Conservation (phyloP, 2,797 vertebrate genomes). For the Chanos chanos region DNA sequence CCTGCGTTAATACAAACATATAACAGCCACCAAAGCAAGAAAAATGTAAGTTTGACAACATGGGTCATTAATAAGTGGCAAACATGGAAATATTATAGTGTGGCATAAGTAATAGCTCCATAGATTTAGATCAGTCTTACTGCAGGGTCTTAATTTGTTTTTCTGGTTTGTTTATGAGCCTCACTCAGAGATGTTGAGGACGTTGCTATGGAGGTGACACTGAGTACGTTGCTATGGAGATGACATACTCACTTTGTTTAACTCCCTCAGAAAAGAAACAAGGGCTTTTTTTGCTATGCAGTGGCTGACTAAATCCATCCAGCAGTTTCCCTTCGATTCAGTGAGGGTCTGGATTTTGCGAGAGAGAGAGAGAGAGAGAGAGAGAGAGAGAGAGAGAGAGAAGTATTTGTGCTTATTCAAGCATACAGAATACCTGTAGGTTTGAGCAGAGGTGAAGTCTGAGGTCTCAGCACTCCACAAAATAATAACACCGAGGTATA, state of each 20-base stretch:
- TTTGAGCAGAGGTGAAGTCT: background rate
- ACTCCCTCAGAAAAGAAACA: slow-evolving; percentile 19
- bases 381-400: background rate
- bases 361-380: background rate
- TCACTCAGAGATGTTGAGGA: slow-evolving; percentile 1
- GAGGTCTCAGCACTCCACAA: too few relatives aligned
- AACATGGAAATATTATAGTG: slow-evolving; percentile 14
- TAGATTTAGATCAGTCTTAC: slow-evolving; percentile 28
- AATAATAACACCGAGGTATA: too few relatives aligned
- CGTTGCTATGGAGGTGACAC: slow-evolving; percentile 36
- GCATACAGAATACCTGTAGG: background rate
- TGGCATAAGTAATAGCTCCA: slow-evolving; percentile 10
- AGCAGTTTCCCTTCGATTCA: slow-evolving; percentile 15
- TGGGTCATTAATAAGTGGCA: slow-evolving; percentile 24
- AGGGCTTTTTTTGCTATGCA: background rate
- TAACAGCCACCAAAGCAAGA: slow-evolving; percentile 27
- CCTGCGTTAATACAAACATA: too few relatives aligned
- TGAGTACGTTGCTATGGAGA: slow-evolving; percentile 36
- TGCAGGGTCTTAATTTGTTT: slow-evolving; percentile 20
- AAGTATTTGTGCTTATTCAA: too few relatives aligned
- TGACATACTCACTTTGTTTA: slow-evolving; percentile 24
- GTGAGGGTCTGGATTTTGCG: background rate
- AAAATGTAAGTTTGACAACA: slow-evolving; percentile 7
- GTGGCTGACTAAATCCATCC: slow-evolving; percentile 1
- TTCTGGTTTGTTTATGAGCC: slow-evolving; percentile 37